A percentile compares a stretch with the other conserved stretches of the same genome.
Conservation (phyloP, 2,888 invertebrate species). For the Philonicus albiceps region DNA sequence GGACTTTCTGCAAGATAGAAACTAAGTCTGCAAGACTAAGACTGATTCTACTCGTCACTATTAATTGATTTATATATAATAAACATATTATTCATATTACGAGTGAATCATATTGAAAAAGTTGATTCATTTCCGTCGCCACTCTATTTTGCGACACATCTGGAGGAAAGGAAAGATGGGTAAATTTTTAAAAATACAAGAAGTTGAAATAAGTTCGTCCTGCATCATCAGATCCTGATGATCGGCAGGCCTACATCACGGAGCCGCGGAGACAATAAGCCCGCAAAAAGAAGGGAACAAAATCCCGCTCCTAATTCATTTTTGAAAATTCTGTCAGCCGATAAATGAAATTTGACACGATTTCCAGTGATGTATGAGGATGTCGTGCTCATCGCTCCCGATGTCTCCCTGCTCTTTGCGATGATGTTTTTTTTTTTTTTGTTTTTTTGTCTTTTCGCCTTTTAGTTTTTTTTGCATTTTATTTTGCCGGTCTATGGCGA, state of each 20-base stretch:
- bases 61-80: too few species aligned
- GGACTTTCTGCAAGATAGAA: too few species aligned
- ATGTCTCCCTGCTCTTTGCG: conserved; percentile 37
- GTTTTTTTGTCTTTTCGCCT: neutral
- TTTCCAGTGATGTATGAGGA: conserved; percentile 48
- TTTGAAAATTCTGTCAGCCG: conserved; percentile 33
- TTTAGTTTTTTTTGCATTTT: neutral
- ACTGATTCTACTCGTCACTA: too few species aligned
- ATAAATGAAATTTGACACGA: conserved; percentile 48
- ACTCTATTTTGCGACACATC: too few species aligned
- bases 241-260: neutral
- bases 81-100: too few species aligned
- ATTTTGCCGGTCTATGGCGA: neutral
- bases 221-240: neutral
- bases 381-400: conserved; percentile 37
- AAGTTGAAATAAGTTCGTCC: neutral
- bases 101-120: too few species aligned
- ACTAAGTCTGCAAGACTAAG: too few species aligned
- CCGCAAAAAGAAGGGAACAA: neutral
- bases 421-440: neutral
- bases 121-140: neutral
- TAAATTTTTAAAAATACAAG: neutral
- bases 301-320: conserved; percentile 33
- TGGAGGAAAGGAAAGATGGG: too few species aligned
- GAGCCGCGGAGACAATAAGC: neutral